Percentiles rank a stretch among this genome's conserved stretches.
Conservation (phyloP, 2,797 vertebrate species). For the Phrynocephalus guinanensis region DNA sequence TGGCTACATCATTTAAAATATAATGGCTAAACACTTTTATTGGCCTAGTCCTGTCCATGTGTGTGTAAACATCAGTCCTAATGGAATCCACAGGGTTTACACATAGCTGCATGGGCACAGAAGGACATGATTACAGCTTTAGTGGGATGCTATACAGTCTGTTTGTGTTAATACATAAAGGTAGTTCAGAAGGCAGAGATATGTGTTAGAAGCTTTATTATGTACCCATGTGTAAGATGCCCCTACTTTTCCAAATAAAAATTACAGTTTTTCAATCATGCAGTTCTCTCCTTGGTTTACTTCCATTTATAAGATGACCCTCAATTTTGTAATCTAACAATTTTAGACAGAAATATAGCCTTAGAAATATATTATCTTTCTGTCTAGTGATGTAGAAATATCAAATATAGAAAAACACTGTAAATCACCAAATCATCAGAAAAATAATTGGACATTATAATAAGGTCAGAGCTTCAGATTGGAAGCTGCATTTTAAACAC, state of each 20-base stretch:
- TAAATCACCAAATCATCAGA: background rate
- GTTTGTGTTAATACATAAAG: background rate
- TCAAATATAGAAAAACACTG: no score
- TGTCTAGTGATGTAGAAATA: no score
- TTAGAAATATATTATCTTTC: no score
- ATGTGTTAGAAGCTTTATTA: background rate
- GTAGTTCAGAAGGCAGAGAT: background rate
- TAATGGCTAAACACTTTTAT: background rate
- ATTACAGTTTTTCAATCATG: no score
- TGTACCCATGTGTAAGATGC: background rate
- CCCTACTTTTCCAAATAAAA: no score
- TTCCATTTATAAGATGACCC: no score
- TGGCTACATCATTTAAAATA: background rate
- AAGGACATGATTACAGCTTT: background rate
- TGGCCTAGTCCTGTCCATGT: background rate
- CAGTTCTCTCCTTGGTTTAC: no score
- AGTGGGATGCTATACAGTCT: background rate
- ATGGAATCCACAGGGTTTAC: no score
- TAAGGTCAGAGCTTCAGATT: background rate
- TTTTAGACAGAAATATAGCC: no score
- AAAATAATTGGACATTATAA: background rate
- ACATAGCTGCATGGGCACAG: background rate
- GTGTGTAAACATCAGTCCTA: background rate
- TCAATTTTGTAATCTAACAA: no score
- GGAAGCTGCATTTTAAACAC: background rate